phyloP scores from a whole-genome alignment of 2,888 invertebrate genomes.

The Athrips mouffetella region DNA sequence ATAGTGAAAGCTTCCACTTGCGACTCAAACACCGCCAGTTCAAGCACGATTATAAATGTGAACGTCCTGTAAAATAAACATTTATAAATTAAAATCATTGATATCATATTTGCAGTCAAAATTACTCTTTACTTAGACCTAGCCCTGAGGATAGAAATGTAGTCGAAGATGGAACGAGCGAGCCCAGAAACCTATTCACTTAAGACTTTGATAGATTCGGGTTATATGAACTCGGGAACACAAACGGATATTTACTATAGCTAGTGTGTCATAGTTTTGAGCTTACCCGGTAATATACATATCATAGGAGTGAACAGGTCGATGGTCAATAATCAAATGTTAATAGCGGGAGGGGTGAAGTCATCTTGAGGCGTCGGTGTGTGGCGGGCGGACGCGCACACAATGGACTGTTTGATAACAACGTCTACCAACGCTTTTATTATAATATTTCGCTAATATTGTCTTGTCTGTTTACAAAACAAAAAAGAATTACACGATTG shows the following conservation, averaged over 20 bases:
- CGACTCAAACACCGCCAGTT: conserved; percentile 40
- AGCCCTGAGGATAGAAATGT: too few relatives aligned
- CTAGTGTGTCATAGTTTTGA: too few relatives aligned
- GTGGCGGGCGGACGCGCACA: conserved; percentile 21
- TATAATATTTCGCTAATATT: conserved; percentile 15
- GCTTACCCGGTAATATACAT: conserved; percentile 14
- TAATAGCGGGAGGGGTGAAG: not conserved
- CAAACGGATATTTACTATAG: too few relatives aligned
- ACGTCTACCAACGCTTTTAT: not conserved
- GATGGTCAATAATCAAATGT: conserved; percentile 12
- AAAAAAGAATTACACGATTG: conserved; percentile 16
- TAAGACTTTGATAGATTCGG: too few relatives aligned
- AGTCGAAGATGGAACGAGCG: too few relatives aligned
- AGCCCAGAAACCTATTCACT: too few relatives aligned
- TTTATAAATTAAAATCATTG: not conserved
- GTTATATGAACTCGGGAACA: too few relatives aligned
- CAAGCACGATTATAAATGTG: conserved; percentile 46
- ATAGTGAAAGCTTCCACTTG: conserved; percentile 45
- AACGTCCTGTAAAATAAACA: conserved; percentile 52
- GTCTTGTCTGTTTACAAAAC: conserved; percentile 19
- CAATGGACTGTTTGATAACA: conserved; percentile 25
- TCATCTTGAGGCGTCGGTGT: conserved; percentile 1
- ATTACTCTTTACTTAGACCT: too few relatives aligned
- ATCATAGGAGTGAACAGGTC: conserved; percentile 14
- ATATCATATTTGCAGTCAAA: too few relatives aligned